Conservation (phyloP, 2,797 vertebrate genomes). For the Holocentrus rufus region DNA sequence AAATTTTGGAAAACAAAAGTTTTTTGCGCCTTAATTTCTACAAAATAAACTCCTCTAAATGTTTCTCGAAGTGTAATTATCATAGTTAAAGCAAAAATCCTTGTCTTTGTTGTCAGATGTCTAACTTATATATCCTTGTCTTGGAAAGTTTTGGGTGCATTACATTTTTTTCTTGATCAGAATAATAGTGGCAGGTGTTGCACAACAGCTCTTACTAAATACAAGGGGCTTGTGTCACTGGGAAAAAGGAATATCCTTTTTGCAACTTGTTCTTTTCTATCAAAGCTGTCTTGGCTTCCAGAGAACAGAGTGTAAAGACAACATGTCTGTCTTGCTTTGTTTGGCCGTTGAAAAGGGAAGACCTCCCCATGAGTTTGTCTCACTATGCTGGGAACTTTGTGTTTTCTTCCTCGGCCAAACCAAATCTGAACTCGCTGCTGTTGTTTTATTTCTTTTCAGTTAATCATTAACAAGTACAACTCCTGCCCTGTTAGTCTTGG, state of each 20-base stretch:
- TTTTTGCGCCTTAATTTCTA: constrained; percentile 15
- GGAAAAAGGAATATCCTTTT: constrained; percentile 44
- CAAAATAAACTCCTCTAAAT: constrained; percentile 24
- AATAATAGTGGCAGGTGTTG: constrained; percentile 60
- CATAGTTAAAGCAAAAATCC: neutral
- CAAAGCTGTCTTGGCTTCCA: constrained; percentile 63
- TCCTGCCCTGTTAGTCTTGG: constrained; percentile 32
- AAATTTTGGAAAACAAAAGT: constrained; percentile 57
- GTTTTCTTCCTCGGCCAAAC: constrained; percentile 41
- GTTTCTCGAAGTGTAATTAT: constrained; percentile 21
- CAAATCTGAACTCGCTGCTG: constrained; percentile 41
- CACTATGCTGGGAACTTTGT: constrained; percentile 32
- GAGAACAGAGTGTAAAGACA: constrained; percentile 60
- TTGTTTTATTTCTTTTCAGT: constrained; percentile 26
- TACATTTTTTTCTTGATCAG: constrained; percentile 39
- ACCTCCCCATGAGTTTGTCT: constrained; percentile 54
- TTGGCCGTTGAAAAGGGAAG: constrained; percentile 63
- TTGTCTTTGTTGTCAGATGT: neutral
- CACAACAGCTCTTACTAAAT: constrained; percentile 63
- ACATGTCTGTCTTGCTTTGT: constrained; percentile 66
- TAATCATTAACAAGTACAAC: constrained; percentile 65
- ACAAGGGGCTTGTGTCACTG: constrained; percentile 45
- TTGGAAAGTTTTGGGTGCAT: constrained; percentile 32
- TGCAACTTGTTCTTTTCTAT: constrained; percentile 59
- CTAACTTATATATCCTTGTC: constrained; percentile 20